Evolutionary conservation across 2,797 vertebrate genomes (phyloP), one percentile per base, ranked within the genome.

Genomic region (Buphagus erythrorhynchus): DNA sequence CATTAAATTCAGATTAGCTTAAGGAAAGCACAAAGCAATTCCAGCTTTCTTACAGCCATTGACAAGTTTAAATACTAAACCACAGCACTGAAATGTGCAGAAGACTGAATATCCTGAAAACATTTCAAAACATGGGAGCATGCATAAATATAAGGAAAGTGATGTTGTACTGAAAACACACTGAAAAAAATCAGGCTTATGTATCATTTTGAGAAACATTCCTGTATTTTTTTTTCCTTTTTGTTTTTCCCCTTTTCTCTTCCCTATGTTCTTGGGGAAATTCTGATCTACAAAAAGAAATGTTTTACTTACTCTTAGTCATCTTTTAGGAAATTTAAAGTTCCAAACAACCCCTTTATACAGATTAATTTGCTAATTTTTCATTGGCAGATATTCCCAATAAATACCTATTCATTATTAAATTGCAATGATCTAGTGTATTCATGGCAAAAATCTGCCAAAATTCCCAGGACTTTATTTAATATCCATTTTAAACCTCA

Each of bases 201-300:
- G 3, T 10, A 48, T 10, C 2, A 31, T 40, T 74, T 48, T 67
- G 10, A 89, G 8, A 67, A 67, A 57, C 1, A 28, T 16, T 17
- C 13, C 8, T 6, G 1, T 5, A 15, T 26, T 38, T 16, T 1
- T 15, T 15, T 1, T 5, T 54, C 5, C 5, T 29, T 35, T 59
- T 26, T 14, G 0, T 21, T 52, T n/a, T 43, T 3, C 9, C 11
- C 16, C 8, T 45, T 54, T 52, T 16, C 20, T 57, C 11, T 68
- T 42, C 19, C 29, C 10, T n/a, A 1, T 31, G 16, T 25, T 68
- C 42, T 49, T 18, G 10, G 4, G 4, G 29, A 75, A 77, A 49
- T 59, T 76, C 40, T 59, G 21, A 71, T 36, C 11, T 29, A 33
- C 3, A 12, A 43, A 59, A 90, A 17, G 1, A 5, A 66, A 40